A percentile compares a stretch with the other conserved stretches of the same genome.
Evolutionary conservation across 2,797 vertebrate species (phyloP).

Genomic region (Galagoides demidoff): DNA sequence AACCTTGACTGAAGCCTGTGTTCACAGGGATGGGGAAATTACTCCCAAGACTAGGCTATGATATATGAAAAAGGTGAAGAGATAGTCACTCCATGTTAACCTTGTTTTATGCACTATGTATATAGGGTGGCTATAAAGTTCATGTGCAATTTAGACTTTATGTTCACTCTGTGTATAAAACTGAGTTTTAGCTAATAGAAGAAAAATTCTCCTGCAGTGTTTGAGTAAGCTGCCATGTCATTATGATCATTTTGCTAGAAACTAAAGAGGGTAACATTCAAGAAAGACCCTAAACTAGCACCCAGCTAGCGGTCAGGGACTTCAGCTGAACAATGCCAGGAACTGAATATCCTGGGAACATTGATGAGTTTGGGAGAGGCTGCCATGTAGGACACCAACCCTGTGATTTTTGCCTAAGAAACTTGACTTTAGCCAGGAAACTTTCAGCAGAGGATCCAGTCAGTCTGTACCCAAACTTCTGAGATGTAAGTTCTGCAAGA

Average conservation of each 20-base stretch:
- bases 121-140: too few species aligned
- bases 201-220: not conserved
- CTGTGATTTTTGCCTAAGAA: not conserved
- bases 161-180: not conserved
- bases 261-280: not conserved
- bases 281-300: not conserved
- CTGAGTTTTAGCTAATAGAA: not conserved
- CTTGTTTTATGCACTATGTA: not conserved
- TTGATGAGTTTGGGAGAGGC: not conserved
- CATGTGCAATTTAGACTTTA: too few species aligned
- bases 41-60: not conserved
- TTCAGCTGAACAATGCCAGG: not conserved
- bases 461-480: not conserved
- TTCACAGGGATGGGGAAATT: not conserved
- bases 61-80: not conserved
- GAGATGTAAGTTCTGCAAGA: not conserved
- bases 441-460: not conserved
- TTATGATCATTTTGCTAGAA: not conserved
- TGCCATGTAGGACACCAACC: fast-evolving
- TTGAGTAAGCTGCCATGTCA: not conserved
- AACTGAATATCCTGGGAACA: not conserved
- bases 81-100: not conserved
- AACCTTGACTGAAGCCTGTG: not conserved
- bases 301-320: not conserved
- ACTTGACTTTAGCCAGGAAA: not conserved